Evolutionary conservation across 2,888 invertebrate species (phyloP), one percentile per base, ranked within the genome.

Genomic region (Lasioglossum vierecki): DNA sequence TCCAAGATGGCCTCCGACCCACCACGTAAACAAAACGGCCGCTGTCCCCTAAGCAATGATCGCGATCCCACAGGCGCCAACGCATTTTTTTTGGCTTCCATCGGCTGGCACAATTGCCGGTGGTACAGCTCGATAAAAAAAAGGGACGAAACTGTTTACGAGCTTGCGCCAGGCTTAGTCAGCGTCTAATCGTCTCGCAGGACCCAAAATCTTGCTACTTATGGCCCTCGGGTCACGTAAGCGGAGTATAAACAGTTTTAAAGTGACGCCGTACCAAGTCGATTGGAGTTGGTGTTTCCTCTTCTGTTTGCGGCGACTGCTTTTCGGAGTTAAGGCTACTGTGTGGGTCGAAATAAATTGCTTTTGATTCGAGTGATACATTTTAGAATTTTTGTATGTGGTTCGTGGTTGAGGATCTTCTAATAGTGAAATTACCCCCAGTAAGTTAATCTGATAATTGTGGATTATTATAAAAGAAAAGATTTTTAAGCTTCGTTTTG

Each of bases 1-100:
- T 70, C 70, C 70, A 70, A 70, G 70, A 70, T 70, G 70, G 70
- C 70, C 70, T 41, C 70, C 70, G 70, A 70, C 70, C 70, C 41
- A 6, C 13, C 66, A 35, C 70, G 70, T 70, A 70, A 70, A 70
- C 70, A 70, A 70, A 70, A 70, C 70, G 70, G 39, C 68, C 68
- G 68, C 39, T 22, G 35, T 9, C 35, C 35, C 68, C 68, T 1
- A 9, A 66, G 66, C 66, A 35, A 22, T 39, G 68, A 39, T 22
- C 18, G 68, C 68, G 68, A 35, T 39, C 18, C 39, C 70, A 70
- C 57, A n/a, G 70, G 41, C 70, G 70, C 41, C 70, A 41, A 41
- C 39, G 22, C 63, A 30, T 30, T 15, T 63, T 35, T 46, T 63
- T 18, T 18, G 18, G 22, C 39, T 68, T 68, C 39, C 35, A 11